Percentiles rank a stretch among this genome's conserved stretches.
These are phyloP conservation scores for Beroe ovata DNA, from an alignment of 37 sponge, comb jelly and placozoan genomes.

Conservation along the genomic window DNA sequence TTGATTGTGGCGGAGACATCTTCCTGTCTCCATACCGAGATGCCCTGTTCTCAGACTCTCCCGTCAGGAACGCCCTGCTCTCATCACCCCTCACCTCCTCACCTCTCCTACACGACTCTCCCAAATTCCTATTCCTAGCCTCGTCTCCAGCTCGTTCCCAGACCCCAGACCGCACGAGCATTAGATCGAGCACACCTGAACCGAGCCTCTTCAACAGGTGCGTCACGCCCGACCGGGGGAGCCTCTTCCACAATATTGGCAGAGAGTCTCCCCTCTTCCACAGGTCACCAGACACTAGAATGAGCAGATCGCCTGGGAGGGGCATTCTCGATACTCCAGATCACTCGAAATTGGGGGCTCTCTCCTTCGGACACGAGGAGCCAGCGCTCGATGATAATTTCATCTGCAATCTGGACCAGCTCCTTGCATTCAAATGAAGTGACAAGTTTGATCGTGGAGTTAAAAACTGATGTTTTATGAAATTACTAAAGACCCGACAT, in stretches of 20 bases:
- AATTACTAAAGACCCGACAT: no score
- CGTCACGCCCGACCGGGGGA: not conserved
- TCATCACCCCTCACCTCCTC: conserved; percentile 26
- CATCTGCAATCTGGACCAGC: conserved; percentile 5
- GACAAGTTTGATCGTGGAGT: no score
- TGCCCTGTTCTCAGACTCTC: not conserved
- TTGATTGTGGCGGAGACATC: not conserved
- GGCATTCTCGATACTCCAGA: conserved; percentile 14
- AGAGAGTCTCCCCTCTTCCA: not conserved
- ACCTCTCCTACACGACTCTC: conserved; percentile 9
- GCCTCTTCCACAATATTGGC: not conserved
- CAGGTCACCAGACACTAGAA: not conserved
- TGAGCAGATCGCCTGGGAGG: not conserved
- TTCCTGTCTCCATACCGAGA: not conserved
- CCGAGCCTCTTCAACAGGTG: not conserved
- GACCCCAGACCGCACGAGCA: not conserved
- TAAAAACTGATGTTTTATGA: no score
- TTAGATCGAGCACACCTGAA: not conserved
- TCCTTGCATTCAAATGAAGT: not conserved
- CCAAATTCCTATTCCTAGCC: conserved; percentile 16
- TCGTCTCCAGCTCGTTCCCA: conserved; percentile 13
- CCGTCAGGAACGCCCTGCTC: not conserved
- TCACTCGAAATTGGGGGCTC: conserved; percentile 3
- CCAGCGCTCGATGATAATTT: conserved; percentile 15
- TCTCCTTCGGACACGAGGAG: conserved; percentile 30